A percentile compares a stretch with the other conserved stretches of the same genome.
These are phyloP conservation scores for Coracopsis vasa DNA, from an alignment of 2,113 vertebrate species.

Conservation along the genomic window DNA sequence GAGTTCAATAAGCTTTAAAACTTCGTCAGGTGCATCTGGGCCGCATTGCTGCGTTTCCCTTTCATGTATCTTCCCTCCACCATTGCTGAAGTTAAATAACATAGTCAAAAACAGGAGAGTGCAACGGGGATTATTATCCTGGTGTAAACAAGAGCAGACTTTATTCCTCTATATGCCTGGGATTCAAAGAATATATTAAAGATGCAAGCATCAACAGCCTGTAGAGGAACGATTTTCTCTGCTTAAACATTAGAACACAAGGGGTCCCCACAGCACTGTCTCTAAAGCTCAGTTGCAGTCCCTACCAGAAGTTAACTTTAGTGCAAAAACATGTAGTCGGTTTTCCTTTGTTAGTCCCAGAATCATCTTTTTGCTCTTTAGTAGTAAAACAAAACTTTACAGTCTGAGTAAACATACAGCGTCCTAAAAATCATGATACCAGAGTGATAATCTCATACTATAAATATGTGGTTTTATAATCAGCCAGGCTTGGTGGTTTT, in stretches of 20 bases:
- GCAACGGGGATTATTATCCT: neutral
- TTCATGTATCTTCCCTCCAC: neutral
- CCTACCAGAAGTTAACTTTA: neutral
- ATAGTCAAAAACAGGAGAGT: fast-evolving
- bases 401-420: neutral
- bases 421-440: neutral
- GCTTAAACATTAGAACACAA: slow-evolving; percentile 48
- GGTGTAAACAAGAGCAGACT: neutral
- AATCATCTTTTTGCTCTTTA: neutral
- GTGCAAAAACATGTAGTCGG: neutral
- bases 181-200: slow-evolving; percentile 22
- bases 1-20: neutral
- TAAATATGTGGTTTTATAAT: neutral
- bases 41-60: neutral
- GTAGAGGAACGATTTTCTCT: neutral
- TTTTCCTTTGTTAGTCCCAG: slow-evolving; percentile 8
- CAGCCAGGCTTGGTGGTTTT: neutral
- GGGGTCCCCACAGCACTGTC: slow-evolving; percentile 64
- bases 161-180: neutral
- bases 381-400: slow-evolving; percentile 2
- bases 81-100: neutral
- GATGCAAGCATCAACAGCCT: neutral
- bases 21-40: neutral
- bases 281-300: neutral
- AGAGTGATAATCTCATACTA: neutral